Base-by-base conservation (phyloP, 2,113 vertebrate genomes). In the Barnardius zonarius region DNA sequence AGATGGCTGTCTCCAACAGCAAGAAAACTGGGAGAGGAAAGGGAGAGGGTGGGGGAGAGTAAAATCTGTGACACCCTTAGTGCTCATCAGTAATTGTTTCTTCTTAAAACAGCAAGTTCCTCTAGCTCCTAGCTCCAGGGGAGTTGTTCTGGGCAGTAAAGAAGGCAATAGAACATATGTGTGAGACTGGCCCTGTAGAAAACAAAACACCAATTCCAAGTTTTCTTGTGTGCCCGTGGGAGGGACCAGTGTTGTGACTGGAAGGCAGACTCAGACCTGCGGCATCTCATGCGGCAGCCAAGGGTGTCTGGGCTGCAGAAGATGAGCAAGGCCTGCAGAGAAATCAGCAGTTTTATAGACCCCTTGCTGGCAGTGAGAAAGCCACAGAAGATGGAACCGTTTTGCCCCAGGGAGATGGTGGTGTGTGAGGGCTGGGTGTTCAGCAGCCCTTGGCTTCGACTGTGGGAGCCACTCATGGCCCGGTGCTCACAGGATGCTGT, bases 391-490 rank as follows among this genome's bases (percentile, higher is more conserved):
- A 43, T 48, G 43, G 82, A 93, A 37, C 28, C 0, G 0, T 54
- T 81, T 69, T 64, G 52, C 10, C 22, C 51, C 1, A 0, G 0
- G 13, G 51, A 66, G 51, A 9, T 10, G 51, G 70, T 3, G 3
- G 10, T 61, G 25, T 43, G n/a, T 33, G 70, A 73, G 24, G 1
- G 1, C 61, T 17, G 67, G 22, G 19, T 66, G 44, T 76, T 12
- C 70, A 72, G 46, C 46, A 72, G 66, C 55, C 49, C 49, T 30
- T 25, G 48, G 17, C 48, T 83, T n/a, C 81, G 31, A 5, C 31
- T 3, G 0, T 6, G 39, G 76, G 31, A 44, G 41, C 17, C 1
- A 1, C 35, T 61, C 1, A 0, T 31, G 61, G 74, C 63, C 16
- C 2, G 1, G 28, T 0, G 4, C 39, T 66, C 31, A 10, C 30